Base-by-base conservation (phyloP, 1,140 invertebrate species). In the Drosophila eugracilis region DNA sequence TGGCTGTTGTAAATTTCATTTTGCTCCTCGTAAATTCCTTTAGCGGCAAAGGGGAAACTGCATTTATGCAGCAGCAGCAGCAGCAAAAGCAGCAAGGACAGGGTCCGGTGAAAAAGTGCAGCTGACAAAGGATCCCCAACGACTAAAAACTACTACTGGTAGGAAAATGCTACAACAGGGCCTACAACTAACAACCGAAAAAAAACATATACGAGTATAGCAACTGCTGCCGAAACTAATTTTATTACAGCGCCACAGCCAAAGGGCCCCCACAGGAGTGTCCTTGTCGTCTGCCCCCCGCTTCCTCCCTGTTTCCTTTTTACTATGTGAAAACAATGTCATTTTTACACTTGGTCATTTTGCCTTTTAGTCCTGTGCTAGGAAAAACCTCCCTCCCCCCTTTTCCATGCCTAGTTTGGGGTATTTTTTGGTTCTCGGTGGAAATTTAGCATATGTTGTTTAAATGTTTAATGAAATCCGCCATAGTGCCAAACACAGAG, bases 401-500 rank as follows among this genome's bases (percentile, higher is more conserved):
- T 26, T 39, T 42, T 57, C n/a, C n/a, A n/a, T 48, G 22, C 22
- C 19, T 4, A n/a, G 21, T 44, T 58, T 48, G 30, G 30, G 15
- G 7, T 74, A 17, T 36, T 63, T 66, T 19, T 45, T 45, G 28
- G 30, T 59, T 52, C 76, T 73, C 72, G 57, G 66, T 60, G 65
- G 59, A 83, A 83, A 72, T 88, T 78, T 83, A 86, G 75, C 83
- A 89, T 88, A 88, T 88, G 84, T 88, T 88, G 71, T 62, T 71
- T 88, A 75, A 88, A 88, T 88, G 47, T 88, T 88, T 88, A 88
- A 88, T 88, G 83, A 88, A 88, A 88, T 88, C 62, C 83, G 52
- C 80, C 65, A 47, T 85, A 77, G 80, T 74, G 67, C 62, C 83
- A 26, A 44, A 73, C 84, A 78, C 84, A 88, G 84, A 88, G 84